Base-by-base conservation (phyloP, 2,888 invertebrate genomes). In the Caenorhabditis becei region DNA sequence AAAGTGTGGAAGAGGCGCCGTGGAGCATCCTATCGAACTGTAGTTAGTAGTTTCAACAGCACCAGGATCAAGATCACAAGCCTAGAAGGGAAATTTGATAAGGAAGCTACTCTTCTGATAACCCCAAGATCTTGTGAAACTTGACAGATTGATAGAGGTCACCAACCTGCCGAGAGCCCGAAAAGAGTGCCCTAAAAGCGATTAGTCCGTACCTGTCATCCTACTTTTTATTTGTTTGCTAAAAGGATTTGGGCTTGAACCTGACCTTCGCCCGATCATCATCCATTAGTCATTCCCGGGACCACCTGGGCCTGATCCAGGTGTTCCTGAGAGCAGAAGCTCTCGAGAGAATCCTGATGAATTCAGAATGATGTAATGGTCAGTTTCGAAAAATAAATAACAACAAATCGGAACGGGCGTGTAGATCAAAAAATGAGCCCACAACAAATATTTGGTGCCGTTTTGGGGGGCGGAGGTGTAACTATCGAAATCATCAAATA, bases 401-500 rank as follows among this genome's bases (percentile, higher is more conserved):
- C 11, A 44, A 41, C 49, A 18, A 49, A 23, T 18, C 18, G 20
- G 5, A 49, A 18, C 23, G 49, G 10, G 41, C n/a, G n/a, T n/a
- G n/a, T 41, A 41, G 41, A 49, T 20, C 28, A 58, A 58, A 69
- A 69, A 59, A 59, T 58, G 58, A 69, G 54, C 58, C 59, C 41
- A 20, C 53, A 26, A 53, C 70, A 70, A 70, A 70, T 70, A 70
- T 70, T 70, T 70, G 62, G 71, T 71, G 71, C 71, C 62, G 71
- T 61, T 56, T 41, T 24, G 47, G 51, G 70, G 70, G 62, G 54
- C 53, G 71, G 62, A 44, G 49, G 71, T 71, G 59, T 61, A 71
- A 71, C 71, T 61, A 72, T 63, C 72, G 54, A 63, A 72, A 72
- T 65, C 65, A 72, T 65, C 72, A 72, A 72, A 72, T 72, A 72